Evolutionary conservation across 2,888 invertebrate genomes (phyloP).

Genomic region (Dryomyza anilis): DNA sequence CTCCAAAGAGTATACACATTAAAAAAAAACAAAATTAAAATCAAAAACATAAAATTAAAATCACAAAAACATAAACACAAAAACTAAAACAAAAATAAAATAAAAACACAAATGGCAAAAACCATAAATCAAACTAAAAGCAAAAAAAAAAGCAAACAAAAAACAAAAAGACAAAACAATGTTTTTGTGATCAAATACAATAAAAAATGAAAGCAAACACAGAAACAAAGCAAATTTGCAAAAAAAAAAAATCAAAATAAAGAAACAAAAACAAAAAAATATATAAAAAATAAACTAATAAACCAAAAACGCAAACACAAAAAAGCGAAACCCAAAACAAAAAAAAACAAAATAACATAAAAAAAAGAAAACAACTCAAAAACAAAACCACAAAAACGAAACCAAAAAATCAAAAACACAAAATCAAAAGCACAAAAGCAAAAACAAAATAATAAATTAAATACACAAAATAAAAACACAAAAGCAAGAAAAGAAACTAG

Average conservation of each 20-base stretch:
- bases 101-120: neutral
- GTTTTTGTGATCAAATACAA: neutral
- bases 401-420: neutral
- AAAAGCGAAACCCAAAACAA: neutral
- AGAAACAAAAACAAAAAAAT: neutral
- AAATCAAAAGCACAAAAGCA: neutral
- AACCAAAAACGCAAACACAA: neutral
- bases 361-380: neutral
- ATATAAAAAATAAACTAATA: neutral
- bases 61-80: neutral
- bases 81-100: neutral
- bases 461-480: too few species aligned
- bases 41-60: neutral
- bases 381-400: neutral
- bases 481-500: too few species aligned
- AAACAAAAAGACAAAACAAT: neutral
- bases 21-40: too few species aligned
- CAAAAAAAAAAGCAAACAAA: neutral
- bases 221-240: neutral
- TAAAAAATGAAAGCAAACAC: neutral
- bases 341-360: neutral
- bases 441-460: too few species aligned
- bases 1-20: too few species aligned
- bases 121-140: neutral
- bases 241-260: neutral